Conservation (phyloP, 2,888 invertebrate species). For the Cyaniris semiargus region DNA sequence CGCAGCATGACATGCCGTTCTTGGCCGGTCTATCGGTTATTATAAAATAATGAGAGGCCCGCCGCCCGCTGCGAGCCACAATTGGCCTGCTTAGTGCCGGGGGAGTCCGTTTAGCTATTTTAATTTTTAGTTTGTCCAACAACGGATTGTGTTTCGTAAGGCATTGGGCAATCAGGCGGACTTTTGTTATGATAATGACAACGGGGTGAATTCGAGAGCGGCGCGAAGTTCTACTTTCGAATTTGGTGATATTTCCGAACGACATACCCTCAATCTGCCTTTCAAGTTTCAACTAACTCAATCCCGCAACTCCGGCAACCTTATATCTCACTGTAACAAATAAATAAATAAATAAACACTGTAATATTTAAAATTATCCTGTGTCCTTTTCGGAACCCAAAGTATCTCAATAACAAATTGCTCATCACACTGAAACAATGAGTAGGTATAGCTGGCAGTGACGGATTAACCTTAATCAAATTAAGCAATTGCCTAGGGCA, state of each 20-base stretch:
- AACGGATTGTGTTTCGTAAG: constrained; percentile 72
- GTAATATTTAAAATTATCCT: no score
- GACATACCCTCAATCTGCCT: no score
- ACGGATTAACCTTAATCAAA: no score
- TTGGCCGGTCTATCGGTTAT: constrained; percentile 71
- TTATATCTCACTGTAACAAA: no score
- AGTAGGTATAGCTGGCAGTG: no score
- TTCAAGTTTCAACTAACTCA: no score
- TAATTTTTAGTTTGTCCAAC: constrained; percentile 80
- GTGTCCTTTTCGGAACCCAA: no score
- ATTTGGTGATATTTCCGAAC: not conserved
- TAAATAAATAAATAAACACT: no score
- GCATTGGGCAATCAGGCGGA: constrained; percentile 54
- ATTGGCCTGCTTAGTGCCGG: constrained; percentile 77
- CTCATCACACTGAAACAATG: no score
- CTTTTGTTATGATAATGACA: constrained; percentile 18
- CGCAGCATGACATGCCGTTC: constrained; percentile 73
- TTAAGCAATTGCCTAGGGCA: no score
- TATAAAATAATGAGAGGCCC: constrained; percentile 79
- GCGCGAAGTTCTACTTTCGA: not conserved
- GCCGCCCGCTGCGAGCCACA: constrained; percentile 77
- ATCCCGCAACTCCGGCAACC: no score
- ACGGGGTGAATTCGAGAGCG: not conserved
- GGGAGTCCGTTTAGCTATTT: constrained; percentile 75
- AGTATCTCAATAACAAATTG: no score